Evolutionary conservation across 2,888 invertebrate genomes (phyloP).

Genomic region (Bhutanitis thaidina): DNA sequence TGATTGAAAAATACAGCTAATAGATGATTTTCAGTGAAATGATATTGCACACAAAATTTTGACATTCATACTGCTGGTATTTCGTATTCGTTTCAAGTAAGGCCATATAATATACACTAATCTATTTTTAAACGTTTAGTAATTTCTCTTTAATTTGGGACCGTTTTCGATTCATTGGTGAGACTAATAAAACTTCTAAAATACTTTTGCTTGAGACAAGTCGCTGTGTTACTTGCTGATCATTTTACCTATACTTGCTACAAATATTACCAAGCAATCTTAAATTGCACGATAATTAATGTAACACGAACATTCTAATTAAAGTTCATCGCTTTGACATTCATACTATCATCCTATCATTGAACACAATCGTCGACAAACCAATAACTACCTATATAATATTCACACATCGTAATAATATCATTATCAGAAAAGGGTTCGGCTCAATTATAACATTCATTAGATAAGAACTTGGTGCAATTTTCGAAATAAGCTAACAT

Average conservation of each 20-base stretch:
- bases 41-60: slow-evolving; percentile 78
- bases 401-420: slow-evolving; percentile 62
- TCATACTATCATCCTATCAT: slow-evolving; percentile 71
- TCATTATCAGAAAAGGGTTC: slow-evolving; percentile 74
- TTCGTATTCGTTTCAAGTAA: slow-evolving; percentile 80
- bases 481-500: slow-evolving; percentile 63
- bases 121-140: slow-evolving; percentile 80
- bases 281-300: slow-evolving; percentile 75
- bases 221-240: slow-evolving; percentile 59
- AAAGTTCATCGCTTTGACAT: slow-evolving; percentile 80
- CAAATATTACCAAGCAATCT: slow-evolving; percentile 52
- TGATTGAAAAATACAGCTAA: slow-evolving; percentile 64
- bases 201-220: slow-evolving; percentile 69
- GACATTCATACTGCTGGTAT: slow-evolving; percentile 79
- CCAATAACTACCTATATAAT: slow-evolving; percentile 63
- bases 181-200: slow-evolving; percentile 69
- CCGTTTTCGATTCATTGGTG: slow-evolving; percentile 70
- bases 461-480: slow-evolving; percentile 67
- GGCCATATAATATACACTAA: slow-evolving; percentile 80
- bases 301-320: slow-evolving; percentile 77
- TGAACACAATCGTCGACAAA: slow-evolving; percentile 68
- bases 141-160: slow-evolving; percentile 77
- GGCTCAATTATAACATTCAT: slow-evolving; percentile 59
- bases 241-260: slow-evolving; percentile 38
- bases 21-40: slow-evolving; percentile 76